Base-by-base conservation (phyloP, 2,888 invertebrate genomes). In the Ametastegia equiseti region DNA sequence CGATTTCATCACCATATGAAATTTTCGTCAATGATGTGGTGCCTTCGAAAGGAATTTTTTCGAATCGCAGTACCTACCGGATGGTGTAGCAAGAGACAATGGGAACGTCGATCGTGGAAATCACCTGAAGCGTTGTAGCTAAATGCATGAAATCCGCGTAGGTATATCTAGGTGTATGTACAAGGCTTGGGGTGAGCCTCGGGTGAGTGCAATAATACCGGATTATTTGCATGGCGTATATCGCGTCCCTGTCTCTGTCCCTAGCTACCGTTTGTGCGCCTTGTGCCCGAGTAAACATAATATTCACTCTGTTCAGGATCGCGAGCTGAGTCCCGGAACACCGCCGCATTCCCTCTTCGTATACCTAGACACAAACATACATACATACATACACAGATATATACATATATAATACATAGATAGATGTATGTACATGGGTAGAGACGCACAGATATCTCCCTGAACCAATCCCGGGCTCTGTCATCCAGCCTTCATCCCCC, bases 161-260 rank as follows among this genome's bases (percentile, higher is more conserved):
- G 69, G 19, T 23, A 42, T 42, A 19, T 23, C 39, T 39, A 3
- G 47, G 27, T 33, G 27, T 19, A 23, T 47, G 36, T 39, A 42
- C 45, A 67, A 54, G 75, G n/a, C 54, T 36, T 15, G 77, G 79
- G 87, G 85, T 86, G 87, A 57, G 60, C 45, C 78, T 84, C 87
- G 89, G 90, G 90, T 91, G 91, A 91, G 91, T 91, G 91, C 90
- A 91, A 91, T 91, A 91, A 91, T 91, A 91, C 91, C 89, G 90
- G 91, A 91, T 91, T 91, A 91, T 91, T 91, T 91, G 91, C 91
- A 91, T 90, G 90, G 89, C 90, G 90, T 42, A 42, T 78, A 60
- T 78, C 78, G 60, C 60, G 45, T 78, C 75, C 75, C 75, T 36
- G 54, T 11, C 75, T 75, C 75, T 75, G 89, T 90, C n/a, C n/a